Evolutionary conservation across 2,797 vertebrate species (phyloP).

Genomic region (Enteromius anoplus): DNA sequence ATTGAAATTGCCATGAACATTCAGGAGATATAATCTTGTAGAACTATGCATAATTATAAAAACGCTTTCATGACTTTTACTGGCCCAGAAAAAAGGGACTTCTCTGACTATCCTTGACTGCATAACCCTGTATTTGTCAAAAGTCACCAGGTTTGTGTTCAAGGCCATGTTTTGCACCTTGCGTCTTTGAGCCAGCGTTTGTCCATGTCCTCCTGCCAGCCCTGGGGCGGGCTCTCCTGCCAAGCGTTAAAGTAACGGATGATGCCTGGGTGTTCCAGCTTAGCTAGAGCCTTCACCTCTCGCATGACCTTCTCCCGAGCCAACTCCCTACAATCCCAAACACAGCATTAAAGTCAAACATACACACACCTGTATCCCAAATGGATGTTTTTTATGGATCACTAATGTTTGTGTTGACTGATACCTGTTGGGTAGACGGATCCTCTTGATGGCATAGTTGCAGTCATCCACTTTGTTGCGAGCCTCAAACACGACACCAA

Average conservation of each 20-base stretch:
- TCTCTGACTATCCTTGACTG: background rate
- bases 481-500: slow-evolving; percentile 98
- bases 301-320: slow-evolving; percentile 98
- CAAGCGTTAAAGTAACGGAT: slow-evolving; percentile 99
- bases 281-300: slow-evolving; percentile 96
- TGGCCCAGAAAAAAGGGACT: background rate
- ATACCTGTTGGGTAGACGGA: slow-evolving; percentile 96
- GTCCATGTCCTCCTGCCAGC: slow-evolving; percentile 98
- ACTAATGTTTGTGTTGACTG: background rate
- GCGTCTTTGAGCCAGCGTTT: slow-evolving; percentile 92
- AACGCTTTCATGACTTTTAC: background rate
- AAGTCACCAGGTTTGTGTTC: background rate
- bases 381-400: background rate
- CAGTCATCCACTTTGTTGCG: slow-evolving; percentile 98
- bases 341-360: slow-evolving; percentile 23
- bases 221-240: slow-evolving; percentile 95
- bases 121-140: background rate
- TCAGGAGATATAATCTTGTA: background rate
- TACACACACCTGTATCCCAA: slow-evolving; percentile 9
- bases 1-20: background rate
- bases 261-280: slow-evolving; percentile 95
- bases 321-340: slow-evolving; percentile 79
- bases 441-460: slow-evolving; percentile 98
- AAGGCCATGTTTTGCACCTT: slow-evolving; percentile 75
- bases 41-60: background rate